phyloP scores from a whole-genome alignment of 1,140 invertebrate genomes.

The Helicorthomorpha holstii region DNA sequence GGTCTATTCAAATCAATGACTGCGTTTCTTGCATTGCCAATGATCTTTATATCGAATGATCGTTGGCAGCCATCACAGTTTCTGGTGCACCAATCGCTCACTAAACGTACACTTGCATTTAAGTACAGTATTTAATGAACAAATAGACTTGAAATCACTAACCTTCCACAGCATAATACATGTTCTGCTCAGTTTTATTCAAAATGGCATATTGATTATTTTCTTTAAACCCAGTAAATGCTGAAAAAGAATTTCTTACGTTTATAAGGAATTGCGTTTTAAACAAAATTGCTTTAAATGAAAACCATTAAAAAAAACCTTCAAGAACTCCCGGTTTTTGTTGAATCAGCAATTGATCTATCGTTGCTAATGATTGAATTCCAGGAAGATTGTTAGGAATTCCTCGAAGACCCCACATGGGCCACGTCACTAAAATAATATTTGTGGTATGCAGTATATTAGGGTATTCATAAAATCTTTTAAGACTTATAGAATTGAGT shows the following conservation, averaged over 20 bases:
- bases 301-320: constrained; percentile 40
- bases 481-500: no score
- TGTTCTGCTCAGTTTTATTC: constrained; percentile 49
- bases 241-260: no score
- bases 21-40: constrained; percentile 57
- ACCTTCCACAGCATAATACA: constrained; percentile 64
- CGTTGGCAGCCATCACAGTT: constrained; percentile 57
- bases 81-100: constrained; percentile 57
- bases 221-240: constrained; percentile 65
- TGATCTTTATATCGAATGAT: constrained; percentile 69
- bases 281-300: no score
- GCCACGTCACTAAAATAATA: no score
- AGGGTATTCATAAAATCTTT: no score
- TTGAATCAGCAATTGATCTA: constrained; percentile 73
- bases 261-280: no score
- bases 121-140: no score
- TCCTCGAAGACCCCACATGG: no score
- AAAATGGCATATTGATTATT: constrained; percentile 71
- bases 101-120: no score
- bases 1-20: constrained; percentile 57
- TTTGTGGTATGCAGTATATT: no score
- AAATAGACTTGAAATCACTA: no score
- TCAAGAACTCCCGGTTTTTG: constrained; percentile 74
- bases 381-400: constrained; percentile 81
- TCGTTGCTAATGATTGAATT: constrained; percentile 78